Conservation (phyloP, 2,797 vertebrate species). For the Scarus forsteni region DNA sequence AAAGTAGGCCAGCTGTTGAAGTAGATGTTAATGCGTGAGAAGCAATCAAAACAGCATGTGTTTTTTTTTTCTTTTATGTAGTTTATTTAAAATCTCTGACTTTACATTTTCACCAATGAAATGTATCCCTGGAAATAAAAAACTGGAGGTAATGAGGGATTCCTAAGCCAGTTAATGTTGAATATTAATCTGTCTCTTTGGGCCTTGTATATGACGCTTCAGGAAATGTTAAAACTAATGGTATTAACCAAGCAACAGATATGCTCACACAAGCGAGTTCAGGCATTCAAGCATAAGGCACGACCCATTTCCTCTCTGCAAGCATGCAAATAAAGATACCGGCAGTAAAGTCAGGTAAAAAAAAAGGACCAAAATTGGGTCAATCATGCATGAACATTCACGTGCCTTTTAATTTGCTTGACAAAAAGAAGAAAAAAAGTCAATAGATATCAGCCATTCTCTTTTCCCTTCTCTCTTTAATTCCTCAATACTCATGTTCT, state of each 20-base stretch:
- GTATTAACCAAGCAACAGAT: not conserved
- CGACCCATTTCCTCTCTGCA: not conserved
- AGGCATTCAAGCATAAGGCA: not conserved
- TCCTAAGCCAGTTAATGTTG: not conserved
- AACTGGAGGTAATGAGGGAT: not conserved
- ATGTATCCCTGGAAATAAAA: not conserved
- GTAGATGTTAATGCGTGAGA: constrained; percentile 31
- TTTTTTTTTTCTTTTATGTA: constrained; percentile 17
- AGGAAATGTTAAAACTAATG: not conserved
- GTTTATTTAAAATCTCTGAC: constrained; percentile 11
- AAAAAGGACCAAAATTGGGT: not conserved
- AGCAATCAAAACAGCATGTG: constrained; percentile 21
- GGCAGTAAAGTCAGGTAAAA: not conserved
- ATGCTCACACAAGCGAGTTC: not conserved
- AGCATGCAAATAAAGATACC: not conserved
- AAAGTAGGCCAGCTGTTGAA: constrained; percentile 59
- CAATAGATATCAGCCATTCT: not conserved
- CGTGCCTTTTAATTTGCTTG: not conserved
- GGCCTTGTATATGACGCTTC: not conserved
- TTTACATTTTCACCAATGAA: not conserved
- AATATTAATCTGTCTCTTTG: not conserved
- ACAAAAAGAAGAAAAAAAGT: not conserved
- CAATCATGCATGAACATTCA: not conserved
- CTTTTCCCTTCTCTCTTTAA: not conserved
- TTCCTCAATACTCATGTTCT: not conserved